phyloP scores from a whole-genome alignment of 1,140 invertebrate species.

The Zaprionus ghesquierei region DNA sequence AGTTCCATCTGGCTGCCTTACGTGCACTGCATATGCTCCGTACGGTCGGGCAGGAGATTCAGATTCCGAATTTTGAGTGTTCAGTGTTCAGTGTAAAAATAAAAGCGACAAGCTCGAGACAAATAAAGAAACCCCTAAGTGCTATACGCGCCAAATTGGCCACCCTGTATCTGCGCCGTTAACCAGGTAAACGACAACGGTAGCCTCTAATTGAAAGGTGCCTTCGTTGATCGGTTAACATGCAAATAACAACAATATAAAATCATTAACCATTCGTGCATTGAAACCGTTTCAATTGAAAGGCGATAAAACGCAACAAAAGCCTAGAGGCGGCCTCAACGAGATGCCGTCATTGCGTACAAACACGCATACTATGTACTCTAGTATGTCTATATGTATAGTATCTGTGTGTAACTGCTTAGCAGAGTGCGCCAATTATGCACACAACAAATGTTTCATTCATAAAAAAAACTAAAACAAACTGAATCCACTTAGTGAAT shows the following conservation, averaged over 20 bases:
- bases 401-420: slow-evolving; percentile 42
- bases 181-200: slow-evolving; percentile 31
- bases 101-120: not conserved
- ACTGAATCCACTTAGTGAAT: slow-evolving; percentile 1
- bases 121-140: not conserved
- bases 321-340: slow-evolving; percentile 28
- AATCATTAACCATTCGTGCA: slow-evolving; percentile 34
- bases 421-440: slow-evolving; percentile 58
- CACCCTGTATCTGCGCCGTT: slow-evolving; percentile 24
- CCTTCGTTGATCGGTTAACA: slow-evolving; percentile 33
- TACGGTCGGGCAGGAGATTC: not conserved
- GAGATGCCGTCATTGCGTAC: slow-evolving; percentile 43
- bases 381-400: not conserved
- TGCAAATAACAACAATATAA: slow-evolving; percentile 44
- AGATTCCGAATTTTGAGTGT: not conserved
- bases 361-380: slow-evolving; percentile 21
- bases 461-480: slow-evolving; percentile 57
- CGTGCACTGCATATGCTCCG: too few species aligned
- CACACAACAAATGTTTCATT: slow-evolving; percentile 71
- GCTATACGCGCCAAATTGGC: not conserved
- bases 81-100: not conserved
- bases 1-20: not conserved
- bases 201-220: slow-evolving; percentile 46
- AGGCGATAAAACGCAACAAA: slow-evolving; percentile 36
- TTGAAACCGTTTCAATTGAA: slow-evolving; percentile 35